phyloP scores from a whole-genome alignment of 2,113 vertebrate species.

The Paratilapia polleni region DNA sequence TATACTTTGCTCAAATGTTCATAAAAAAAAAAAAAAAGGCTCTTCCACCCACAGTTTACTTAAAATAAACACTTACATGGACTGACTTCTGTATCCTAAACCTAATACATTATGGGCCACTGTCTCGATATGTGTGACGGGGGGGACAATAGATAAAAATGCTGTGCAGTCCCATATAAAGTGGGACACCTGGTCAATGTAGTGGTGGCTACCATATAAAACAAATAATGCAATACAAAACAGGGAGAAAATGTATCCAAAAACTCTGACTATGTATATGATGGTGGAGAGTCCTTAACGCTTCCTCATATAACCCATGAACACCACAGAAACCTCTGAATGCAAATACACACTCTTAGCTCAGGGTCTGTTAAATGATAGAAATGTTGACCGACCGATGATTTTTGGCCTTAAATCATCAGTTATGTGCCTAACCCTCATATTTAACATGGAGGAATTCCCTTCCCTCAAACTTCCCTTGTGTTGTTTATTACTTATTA shows the following conservation, averaged over 20 bases:
- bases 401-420: neutral
- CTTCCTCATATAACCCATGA: neutral
- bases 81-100: too few relatives aligned
- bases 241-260: neutral
- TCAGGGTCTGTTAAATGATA: neutral
- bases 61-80: too few relatives aligned
- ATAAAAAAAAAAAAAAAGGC: too few relatives aligned
- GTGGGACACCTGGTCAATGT: too few relatives aligned
- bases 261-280: neutral
- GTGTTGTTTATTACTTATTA: conserved; percentile 47
- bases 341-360: neutral
- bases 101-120: too few relatives aligned
- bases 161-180: too few relatives aligned
- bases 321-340: neutral
- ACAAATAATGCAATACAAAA: neutral
- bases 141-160: too few relatives aligned
- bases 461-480: neutral
- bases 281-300: neutral
- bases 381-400: too few relatives aligned
- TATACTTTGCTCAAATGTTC: too few relatives aligned
- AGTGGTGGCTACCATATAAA: neutral
- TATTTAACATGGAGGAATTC: neutral
- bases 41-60: too few relatives aligned
- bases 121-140: too few relatives aligned
- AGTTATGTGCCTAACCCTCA: neutral